Evolutionary conservation across 2,113 vertebrate species (phyloP).

Genomic region (Silurus meridionalis): DNA sequence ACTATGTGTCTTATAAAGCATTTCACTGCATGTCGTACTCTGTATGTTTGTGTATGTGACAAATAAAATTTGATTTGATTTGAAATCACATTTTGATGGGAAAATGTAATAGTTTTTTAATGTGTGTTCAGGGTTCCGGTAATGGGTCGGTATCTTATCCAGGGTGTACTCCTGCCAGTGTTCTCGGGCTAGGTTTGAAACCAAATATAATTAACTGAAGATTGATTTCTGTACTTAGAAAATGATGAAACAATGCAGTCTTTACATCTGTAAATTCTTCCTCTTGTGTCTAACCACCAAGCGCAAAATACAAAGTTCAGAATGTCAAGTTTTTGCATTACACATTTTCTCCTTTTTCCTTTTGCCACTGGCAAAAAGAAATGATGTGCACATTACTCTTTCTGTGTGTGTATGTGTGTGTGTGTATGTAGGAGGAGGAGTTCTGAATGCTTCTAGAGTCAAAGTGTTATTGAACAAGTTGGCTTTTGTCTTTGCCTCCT

Average conservation of each 20-base stretch:
- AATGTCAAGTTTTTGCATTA: not conserved
- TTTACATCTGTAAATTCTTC: not conserved
- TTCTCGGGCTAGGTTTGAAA: not conserved
- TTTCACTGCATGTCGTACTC: no score
- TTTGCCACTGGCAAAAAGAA: not conserved
- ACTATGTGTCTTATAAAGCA: no score
- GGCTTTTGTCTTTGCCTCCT: slow-evolving; percentile 48
- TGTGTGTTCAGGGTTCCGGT: not conserved
- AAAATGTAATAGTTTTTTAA: not conserved
- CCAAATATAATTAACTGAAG: not conserved
- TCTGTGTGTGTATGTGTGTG: slow-evolving; percentile 25
- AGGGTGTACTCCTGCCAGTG: not conserved
- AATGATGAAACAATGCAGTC: not conserved
- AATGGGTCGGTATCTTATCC: not conserved
- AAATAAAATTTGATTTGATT: no score
- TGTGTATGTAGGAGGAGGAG: slow-evolving; percentile 9
- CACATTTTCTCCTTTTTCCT: slow-evolving; percentile 17
- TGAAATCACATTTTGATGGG: not conserved
- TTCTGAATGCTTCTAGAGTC: slow-evolving; percentile 50
- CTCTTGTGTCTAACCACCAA: not conserved
- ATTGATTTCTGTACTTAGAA: not conserved
- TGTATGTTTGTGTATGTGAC: no score
- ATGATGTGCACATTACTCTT: not conserved
- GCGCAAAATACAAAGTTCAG: not conserved
- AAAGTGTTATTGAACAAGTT: slow-evolving; percentile 38